Evolutionary conservation across 2,888 invertebrate genomes (phyloP), one percentile per base, ranked within the genome.

Genomic region (Stenotaenia linearis): DNA sequence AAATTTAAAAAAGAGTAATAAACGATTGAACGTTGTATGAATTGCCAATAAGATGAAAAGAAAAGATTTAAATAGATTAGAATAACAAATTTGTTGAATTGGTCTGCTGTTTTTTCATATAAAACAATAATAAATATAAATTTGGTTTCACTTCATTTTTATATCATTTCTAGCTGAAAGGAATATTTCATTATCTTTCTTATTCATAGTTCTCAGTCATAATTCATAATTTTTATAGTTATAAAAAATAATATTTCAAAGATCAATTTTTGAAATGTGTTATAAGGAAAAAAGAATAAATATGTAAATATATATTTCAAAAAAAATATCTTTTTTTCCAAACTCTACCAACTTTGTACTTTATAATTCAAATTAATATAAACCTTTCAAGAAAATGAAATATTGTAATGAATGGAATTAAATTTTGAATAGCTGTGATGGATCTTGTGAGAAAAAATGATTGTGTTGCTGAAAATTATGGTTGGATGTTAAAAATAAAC

Each of bases 401-500:
- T 5, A 61, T 25, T 61, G 61, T 61, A 61, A 61, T 61, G 61
- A 61, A 25, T 61, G 61, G 61, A 61, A 28, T 61, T 61, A 61
- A 61, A 61, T 61, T 61, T 61, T 61, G 61, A 61, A 61, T 61
- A 61, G 61, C 61, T 61, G 61, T 61, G 61, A 61, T 61, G 61
- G 61, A 61, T 61, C 61, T 61, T 61, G 61, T 61, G 61, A 61
- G 61, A 61, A 61, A 61, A 23, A 61, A 12, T 25, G 23, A 61
- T 61, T 61, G 61, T 61, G 61, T 61, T 61, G 61, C 61, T 61
- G 23, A 61, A 61, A 61, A 61, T 25, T 61, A 23, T 61, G 61
- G 61, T 61, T 61, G 61, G 61, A 61, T 61, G 61, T 61, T 61
- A 61, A 23, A 10, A 45, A 45, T 45, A 15, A 45, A 45, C 45